Percentiles rank a stretch among this genome's conserved stretches.
Evolutionary conservation across 2,888 invertebrate species (phyloP).

Genomic region (Nephrotoma guestfalica): DNA sequence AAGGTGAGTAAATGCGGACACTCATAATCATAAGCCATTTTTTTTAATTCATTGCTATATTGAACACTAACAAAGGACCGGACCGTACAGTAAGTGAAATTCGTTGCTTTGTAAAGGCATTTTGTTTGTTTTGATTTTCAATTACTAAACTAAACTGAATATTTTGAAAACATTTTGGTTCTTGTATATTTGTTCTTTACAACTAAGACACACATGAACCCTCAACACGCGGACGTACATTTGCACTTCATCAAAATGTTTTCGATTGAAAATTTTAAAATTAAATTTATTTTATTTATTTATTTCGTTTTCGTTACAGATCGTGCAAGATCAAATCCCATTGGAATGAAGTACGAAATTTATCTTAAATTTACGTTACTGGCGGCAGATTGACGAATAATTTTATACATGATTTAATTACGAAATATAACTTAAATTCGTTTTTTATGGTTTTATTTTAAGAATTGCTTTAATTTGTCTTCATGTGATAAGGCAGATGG

Average conservation of each 20-base stretch:
- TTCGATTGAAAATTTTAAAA: not conserved
- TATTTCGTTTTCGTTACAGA: not conserved
- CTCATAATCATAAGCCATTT: not conserved
- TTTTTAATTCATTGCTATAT: not conserved
- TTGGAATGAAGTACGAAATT: constrained; percentile 3
- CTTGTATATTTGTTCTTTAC: not conserved
- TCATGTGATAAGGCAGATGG: not conserved
- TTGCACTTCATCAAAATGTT: not conserved
- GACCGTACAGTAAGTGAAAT: not conserved
- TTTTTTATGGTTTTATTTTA: constrained; percentile 32
- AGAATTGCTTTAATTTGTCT: constrained; percentile 5
- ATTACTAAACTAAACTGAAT: not conserved
- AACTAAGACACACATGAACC: not conserved
- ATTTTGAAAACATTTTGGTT: not conserved
- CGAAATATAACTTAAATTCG: not conserved
- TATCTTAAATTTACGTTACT: not conserved
- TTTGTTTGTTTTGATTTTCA: not conserved
- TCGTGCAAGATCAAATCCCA: constrained; percentile 9
- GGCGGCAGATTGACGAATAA: not conserved
- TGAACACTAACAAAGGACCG: not conserved
- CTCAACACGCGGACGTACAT: not conserved
- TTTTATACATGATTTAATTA: not conserved
- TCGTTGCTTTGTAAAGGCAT: not conserved
- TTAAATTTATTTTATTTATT: not conserved
- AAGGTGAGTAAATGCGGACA: constrained; percentile 41